Conservation (phyloP, 2,797 vertebrate genomes). For the Ispidina picta region DNA sequence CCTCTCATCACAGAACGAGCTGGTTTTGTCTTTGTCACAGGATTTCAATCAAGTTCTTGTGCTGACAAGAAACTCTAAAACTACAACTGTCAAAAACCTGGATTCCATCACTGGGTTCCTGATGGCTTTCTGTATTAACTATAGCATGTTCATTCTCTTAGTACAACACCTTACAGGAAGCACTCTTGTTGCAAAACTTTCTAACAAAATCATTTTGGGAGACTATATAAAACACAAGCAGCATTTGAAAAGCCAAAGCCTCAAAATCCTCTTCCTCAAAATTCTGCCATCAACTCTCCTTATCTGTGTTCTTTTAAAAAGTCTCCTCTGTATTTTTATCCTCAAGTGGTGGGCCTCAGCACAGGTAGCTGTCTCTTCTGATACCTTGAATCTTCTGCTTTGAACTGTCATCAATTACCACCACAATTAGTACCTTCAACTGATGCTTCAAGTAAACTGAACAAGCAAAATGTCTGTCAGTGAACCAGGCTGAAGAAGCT, state of each 20-base stretch:
- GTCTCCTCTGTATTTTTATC: not conserved
- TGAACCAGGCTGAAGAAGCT: not conserved
- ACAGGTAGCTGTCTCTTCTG: not conserved
- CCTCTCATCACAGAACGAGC: not conserved
- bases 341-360: not conserved
- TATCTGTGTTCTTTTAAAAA: not conserved
- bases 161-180: not conserved
- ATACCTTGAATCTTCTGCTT: not conserved
- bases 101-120: not conserved
- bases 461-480: not conserved
- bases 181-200: not conserved
- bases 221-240: not conserved
- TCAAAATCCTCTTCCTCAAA: not conserved
- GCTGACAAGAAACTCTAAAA: conserved; percentile 33
- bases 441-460: not conserved
- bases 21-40: conserved; percentile 13
- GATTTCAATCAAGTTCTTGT: conserved; percentile 41
- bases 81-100: not conserved
- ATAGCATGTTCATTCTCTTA: not conserved
- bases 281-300: not conserved
- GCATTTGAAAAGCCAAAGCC: not conserved
- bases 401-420: not conserved
- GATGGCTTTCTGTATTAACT: not conserved
- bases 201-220: not conserved
- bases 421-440: not conserved